Base-by-base conservation (phyloP, 1,140 invertebrate genomes). In the Mylabris phalerata region DNA sequence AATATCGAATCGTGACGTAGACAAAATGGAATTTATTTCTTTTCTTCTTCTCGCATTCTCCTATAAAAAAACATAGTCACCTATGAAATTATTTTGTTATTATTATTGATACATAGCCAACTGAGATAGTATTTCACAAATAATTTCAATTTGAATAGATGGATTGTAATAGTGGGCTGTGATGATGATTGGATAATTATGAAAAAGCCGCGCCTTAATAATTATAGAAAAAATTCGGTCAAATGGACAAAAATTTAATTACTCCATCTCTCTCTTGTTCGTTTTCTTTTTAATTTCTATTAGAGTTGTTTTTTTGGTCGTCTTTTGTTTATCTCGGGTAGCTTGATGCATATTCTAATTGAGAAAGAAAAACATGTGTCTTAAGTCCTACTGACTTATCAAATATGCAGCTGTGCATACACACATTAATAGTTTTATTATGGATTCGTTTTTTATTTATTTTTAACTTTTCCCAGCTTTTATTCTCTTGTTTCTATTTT, bases 1-100 rank as follows among this genome's bases (percentile, higher is more conserved):
- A 55, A 59, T 62, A 62, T 59, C 61, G 57, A 56, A 59, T 50
- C 52, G 32, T 62, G 60, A 61, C 50, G 60, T 54, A 48, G 48
- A 52, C 41, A 26, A 57, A 51, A 51, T 57, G 60, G 60, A 61
- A 61, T 61, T 61, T 61, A 57, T 49, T 42, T n/a, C 19, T n/a
- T 24, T 54, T 41, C 44, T 42, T 42, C 4, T n/a, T 42, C 4
- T 42, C 19, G 19, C 19, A 19, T 19, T 19, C 19, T 19, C 19
- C 19, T 42, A 42, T 42, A 9, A 42, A 9, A 42, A 42, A 32
- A 54, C 51, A 40, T 44, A 54, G 51, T 54, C 51, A 54, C 51
- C 25, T 6, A 50, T 50, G 48, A 50, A 52, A 52, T 44, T 41
- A 52, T 52, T 19, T 19, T 19, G 19, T 19, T 19, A 19, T 19